phyloP scores from a whole-genome alignment of 2,888 invertebrate species.

The Limnephilus auricula region DNA sequence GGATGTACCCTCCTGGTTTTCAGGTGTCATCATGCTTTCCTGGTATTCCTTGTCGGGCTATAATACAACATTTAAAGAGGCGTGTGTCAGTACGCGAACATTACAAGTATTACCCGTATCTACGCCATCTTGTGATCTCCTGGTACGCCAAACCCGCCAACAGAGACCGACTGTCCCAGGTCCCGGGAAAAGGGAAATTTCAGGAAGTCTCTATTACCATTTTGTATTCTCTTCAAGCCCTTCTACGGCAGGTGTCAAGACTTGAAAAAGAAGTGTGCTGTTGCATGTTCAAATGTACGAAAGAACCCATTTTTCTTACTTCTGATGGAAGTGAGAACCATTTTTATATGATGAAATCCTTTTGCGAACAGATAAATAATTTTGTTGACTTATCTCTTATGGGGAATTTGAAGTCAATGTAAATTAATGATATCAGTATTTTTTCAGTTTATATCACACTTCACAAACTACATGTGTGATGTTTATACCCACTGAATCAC shows the following conservation, averaged over 20 bases:
- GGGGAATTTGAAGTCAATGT: too few species aligned
- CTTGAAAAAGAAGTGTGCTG: neutral
- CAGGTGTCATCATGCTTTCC: neutral
- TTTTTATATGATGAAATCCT: too few species aligned
- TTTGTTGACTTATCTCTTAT: too few species aligned
- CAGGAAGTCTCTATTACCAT: neutral
- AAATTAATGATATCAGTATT: too few species aligned
- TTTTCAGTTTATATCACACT: too few species aligned
- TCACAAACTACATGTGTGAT: too few species aligned
- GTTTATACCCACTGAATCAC: too few species aligned
- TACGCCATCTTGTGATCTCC: slow-evolving; percentile 11
- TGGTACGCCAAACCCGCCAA: slow-evolving; percentile 19
- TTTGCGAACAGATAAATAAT: too few species aligned
- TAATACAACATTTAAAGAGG: neutral
- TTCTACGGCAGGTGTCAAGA: neutral
- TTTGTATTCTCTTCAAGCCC: neutral
- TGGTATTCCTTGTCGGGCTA: neutral
- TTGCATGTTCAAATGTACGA: too few species aligned
- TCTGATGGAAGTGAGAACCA: too few species aligned
- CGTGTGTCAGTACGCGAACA: neutral
- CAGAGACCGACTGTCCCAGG: slow-evolving; percentile 18
- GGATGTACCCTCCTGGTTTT: neutral
- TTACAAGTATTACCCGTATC: slow-evolving; percentile 2
- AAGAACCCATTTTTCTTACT: too few species aligned
- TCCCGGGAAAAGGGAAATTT: neutral